phyloP scores from a whole-genome alignment of 2,888 invertebrate species.

The Steinernema hermaphroditum region DNA sequence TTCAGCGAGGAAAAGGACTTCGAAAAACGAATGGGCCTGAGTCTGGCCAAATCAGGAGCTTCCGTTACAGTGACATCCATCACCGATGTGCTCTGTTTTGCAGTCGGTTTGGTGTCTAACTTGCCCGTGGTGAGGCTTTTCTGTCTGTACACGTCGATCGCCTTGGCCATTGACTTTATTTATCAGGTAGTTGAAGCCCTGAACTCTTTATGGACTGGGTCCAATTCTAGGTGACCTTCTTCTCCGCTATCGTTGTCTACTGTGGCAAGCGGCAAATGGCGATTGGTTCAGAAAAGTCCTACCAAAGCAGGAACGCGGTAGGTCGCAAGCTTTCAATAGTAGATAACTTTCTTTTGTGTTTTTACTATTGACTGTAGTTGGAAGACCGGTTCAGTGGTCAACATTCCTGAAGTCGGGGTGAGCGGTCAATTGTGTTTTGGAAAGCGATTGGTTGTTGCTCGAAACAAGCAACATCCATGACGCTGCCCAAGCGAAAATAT shows the following conservation, averaged over 20 bases:
- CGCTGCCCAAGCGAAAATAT: too few relatives aligned
- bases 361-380: too few relatives aligned
- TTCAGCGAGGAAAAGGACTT: constrained; percentile 32
- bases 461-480: too few relatives aligned
- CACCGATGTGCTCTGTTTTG: constrained; percentile 62
- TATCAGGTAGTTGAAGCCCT: constrained; percentile 49
- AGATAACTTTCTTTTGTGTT: neutral
- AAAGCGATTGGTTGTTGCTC: too few relatives aligned
- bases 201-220: neutral
- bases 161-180: constrained; percentile 60
- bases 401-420: too few relatives aligned
- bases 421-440: too few relatives aligned
- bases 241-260: constrained; percentile 56
- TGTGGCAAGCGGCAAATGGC: constrained; percentile 49
- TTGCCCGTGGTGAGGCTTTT: constrained; percentile 64
- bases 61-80: constrained; percentile 48
- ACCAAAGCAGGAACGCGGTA: constrained; percentile 21
- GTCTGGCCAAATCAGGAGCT: constrained; percentile 45
- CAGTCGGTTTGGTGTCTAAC: constrained; percentile 61
- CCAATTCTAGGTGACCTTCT: constrained; percentile 56
- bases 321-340: neutral
- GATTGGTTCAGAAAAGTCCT: neutral
- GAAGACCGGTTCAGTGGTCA: too few relatives aligned
- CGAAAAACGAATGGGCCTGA: constrained; percentile 43
- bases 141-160: constrained; percentile 61